Base-by-base conservation (phyloP, 2,888 invertebrate genomes). In the Anorthoa munda region DNA sequence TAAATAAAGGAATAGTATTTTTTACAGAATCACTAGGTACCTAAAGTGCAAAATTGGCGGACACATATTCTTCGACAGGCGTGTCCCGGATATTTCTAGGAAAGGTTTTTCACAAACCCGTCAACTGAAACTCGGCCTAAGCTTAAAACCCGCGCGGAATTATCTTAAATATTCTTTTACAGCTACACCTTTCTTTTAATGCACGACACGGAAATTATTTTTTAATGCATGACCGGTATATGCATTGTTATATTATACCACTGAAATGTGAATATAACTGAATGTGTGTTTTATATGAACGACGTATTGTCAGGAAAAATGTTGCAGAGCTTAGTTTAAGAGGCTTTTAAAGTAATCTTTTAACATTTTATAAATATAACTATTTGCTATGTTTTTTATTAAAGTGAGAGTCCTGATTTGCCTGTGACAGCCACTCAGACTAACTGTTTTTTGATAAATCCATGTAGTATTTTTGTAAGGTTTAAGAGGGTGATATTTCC, bases 111-210 rank as follows among this genome's bases (percentile, higher is more conserved):
- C 51, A 48, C 48, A 65, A 11, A n/a, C 5, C 9, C 3, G 50
- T 31, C 70, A 63, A 58, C 63, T 26, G 51, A 48, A 51, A 17
- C 18, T 65, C 60, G 23, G 23, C 31, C 18, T 63, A 18, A 46
- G 50, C 21, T 55, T 13, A 31, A 64, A 66, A 75, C 5, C 21
- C 9, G n/a, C 31, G 21, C 51, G 15, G 31, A 53, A 65, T 72
- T 18, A 68, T 79, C 68, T 79, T 61, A 77, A 79, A 69, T 67
- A 82, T 68, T 77, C 55, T 74, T 75, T 56, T 64, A 18, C 53
- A 17, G 18, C 9, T 48, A 61, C 51, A 68, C 23, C 55, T 45
- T 74, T 74, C 70, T 70, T 79, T 70, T 65, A 58, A 59, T 70
- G 66, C 66, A 56, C 50, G 55, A 55, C 26, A 71, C 50, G 26